Base-by-base conservation (phyloP, 2,113 vertebrate genomes). In the Phalacrocorax pelagicus region DNA sequence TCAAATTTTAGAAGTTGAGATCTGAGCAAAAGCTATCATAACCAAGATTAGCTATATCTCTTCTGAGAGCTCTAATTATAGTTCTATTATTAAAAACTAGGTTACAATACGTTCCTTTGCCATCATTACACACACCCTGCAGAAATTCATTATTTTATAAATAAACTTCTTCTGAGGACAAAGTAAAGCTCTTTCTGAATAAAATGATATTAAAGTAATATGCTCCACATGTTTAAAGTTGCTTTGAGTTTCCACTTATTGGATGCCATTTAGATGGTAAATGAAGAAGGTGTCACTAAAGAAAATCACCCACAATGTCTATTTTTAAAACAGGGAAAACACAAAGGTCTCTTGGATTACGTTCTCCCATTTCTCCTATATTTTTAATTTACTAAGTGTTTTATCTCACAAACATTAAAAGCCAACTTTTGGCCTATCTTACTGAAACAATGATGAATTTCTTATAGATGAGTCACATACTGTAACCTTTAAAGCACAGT, bases 11-110 rank as follows among this genome's bases (percentile, higher is more conserved):
- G 27, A 92, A 88, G 38, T 24, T 74, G 51, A 38, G 47, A 67
- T 84, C n/a, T 74, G 14, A 90, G 57, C 47, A 84, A 88, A 74
- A 92, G 17, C 5, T 51, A 19, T 67, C 44, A 59, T n/a, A 71
- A 2, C 4, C 27, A 81, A 44, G 69, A 84, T 14, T 62, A 72
- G 57, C 69, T 24, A 63, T 21, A 65, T 46, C 69, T 89, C 81
- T 57, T 69, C 62, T 85, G 77, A 89, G 34, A 75, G 58, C 18
- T 84, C 88, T 89, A 94, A 96, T 93, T 96, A 88, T 49, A 79
- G n/a, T 92, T 71, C 91, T 92, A 79, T 94, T 94, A 94, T 69
- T 96, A 91, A 94, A 94, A 96, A 85, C 3, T 81, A 75, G 91
- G 82, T 88, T 95, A 85, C 7, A 81, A 79, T 40, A 89, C 5